phyloP scores from a whole-genome alignment of 2,797 vertebrate genomes.

The Oreochromis grahami region DNA sequence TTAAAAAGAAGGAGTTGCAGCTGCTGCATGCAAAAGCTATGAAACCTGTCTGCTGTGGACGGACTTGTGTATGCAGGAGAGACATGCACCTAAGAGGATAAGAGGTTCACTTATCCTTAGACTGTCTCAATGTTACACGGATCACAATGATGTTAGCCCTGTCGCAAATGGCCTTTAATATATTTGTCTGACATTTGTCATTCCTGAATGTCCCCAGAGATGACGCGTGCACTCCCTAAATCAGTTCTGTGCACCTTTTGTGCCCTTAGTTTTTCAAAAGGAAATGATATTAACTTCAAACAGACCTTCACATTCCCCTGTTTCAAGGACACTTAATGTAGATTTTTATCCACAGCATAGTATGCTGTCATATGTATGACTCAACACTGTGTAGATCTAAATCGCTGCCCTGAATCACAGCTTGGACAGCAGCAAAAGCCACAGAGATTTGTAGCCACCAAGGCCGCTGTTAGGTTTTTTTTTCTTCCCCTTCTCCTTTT shows the following conservation, averaged over 20 bases:
- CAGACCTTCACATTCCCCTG: neutral
- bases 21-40: neutral
- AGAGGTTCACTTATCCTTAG: conserved; percentile 18
- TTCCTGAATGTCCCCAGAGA: conserved; percentile 35
- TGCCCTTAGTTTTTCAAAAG: conserved; percentile 13
- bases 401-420: conserved; percentile 25
- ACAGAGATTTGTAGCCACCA: conserved; percentile 39
- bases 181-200: conserved; percentile 39
- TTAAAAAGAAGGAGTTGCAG: neutral
- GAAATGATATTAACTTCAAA: neutral
- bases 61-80: neutral
- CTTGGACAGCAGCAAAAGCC: conserved; percentile 6
- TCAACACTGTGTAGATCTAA: conserved; percentile 19
- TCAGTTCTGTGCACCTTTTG: conserved; percentile 11
- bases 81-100: neutral
- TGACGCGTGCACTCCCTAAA: neutral
- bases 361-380: conserved; percentile 2
- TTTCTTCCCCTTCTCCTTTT: neutral
- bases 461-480: neutral
- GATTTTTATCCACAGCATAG: conserved; percentile 3
- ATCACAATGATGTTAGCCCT: conserved; percentile 1
- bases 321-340: conserved; percentile 30
- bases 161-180: conserved; percentile 13
- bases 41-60: neutral
- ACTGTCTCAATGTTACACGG: conserved; percentile 37